A percentile compares a stretch with the other conserved stretches of the same genome.
phyloP scores from a whole-genome alignment of 2,113 vertebrate genomes.

The Oreochromis spilurus region DNA sequence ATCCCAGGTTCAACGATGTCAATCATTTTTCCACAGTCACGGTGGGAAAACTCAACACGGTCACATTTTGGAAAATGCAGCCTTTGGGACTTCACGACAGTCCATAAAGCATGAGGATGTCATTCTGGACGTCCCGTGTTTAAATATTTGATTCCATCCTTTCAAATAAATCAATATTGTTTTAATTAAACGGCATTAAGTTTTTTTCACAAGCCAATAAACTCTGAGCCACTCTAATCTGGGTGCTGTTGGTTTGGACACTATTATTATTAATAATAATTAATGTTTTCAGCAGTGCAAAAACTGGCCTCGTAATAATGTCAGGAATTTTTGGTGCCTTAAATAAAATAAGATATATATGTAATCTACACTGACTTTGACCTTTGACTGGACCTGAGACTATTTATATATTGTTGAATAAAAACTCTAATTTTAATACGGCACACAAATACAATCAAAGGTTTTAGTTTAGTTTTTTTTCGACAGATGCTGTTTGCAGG shows the following conservation, averaged over 20 bases:
- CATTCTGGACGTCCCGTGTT: not conserved
- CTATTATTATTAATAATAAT: not conserved
- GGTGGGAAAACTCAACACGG: not conserved
- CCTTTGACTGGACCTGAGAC: not conserved
- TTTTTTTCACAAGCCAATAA: not conserved
- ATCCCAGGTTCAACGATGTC: not conserved
- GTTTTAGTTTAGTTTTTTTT: not conserved
- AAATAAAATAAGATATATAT: not conserved
- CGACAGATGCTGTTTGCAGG: not conserved
- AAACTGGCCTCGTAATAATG: not conserved
- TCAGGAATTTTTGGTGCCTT: not conserved
- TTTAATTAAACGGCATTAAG: not conserved
- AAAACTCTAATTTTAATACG: not conserved
- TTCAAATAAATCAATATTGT: not conserved
- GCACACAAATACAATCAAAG: not conserved
- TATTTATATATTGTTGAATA: not conserved
- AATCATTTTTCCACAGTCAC: not conserved
- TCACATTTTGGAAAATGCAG: not conserved
- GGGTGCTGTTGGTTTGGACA: not conserved
- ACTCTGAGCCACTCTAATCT: fast-evolving
- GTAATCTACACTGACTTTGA: not conserved
- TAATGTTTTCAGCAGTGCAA: not conserved
- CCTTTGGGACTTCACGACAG: not conserved
- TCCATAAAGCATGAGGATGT: not conserved
- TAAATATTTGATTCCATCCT: not conserved